A percentile compares a stretch with the other conserved stretches of the same genome.
These are phyloP conservation scores for Anas bernieri DNA, from an alignment of 2,797 vertebrate species.

Conservation along the genomic window DNA sequence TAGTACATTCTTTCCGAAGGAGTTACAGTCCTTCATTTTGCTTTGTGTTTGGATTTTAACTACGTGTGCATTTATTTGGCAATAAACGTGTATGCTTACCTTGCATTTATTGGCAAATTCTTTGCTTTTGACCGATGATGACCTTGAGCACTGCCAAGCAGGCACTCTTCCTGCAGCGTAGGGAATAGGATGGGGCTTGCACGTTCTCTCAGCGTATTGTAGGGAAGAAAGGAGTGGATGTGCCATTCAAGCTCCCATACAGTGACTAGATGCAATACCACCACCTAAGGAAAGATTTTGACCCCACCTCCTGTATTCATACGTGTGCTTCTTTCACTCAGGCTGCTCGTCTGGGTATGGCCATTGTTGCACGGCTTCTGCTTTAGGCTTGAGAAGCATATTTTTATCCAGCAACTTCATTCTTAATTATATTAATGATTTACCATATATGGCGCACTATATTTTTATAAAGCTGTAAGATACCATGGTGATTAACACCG, in stretches of 20 bases:
- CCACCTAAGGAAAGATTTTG: not conserved
- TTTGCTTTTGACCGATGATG: not conserved
- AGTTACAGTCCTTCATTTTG: not conserved
- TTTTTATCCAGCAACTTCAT: conserved; percentile 42
- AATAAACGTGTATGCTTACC: not conserved
- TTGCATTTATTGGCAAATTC: not conserved
- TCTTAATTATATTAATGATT: conserved; percentile 64
- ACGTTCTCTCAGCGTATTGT: not conserved
- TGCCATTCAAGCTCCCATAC: not conserved
- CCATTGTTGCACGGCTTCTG: not conserved
- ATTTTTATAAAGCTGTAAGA: conserved; percentile 62
- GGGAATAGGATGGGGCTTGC: not conserved
- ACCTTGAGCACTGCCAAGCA: not conserved
- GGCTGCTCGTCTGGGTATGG: not conserved
- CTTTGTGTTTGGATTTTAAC: not conserved
- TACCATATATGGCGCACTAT: conserved; percentile 60
- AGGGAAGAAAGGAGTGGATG: not conserved
- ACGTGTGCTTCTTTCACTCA: not conserved
- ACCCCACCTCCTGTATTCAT: not conserved
- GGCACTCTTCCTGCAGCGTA: not conserved
- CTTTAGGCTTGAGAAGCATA: conserved; percentile 2
- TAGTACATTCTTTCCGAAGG: not conserved
- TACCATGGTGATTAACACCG: conserved; percentile 66
- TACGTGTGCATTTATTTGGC: not conserved
- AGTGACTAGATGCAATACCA: not conserved